phyloP scores from a whole-genome alignment of 1,140 invertebrate genomes.

The Drosophila leontia region DNA sequence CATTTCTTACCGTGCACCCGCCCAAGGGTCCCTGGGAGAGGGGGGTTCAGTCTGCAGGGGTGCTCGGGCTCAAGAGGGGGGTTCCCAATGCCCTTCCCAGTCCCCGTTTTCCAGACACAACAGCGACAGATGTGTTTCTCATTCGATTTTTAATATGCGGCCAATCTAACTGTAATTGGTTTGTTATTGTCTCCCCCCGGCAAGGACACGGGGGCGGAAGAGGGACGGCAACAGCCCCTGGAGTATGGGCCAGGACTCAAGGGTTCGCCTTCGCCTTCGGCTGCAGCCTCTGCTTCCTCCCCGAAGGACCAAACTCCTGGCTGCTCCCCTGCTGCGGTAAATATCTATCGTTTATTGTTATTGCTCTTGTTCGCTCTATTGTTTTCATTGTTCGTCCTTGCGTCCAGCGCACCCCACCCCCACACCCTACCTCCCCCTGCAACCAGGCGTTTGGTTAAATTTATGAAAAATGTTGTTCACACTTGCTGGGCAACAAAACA shows the following conservation, averaged over 20 bases:
- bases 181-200: constrained; percentile 81
- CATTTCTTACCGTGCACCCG: neutral
- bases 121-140: constrained; percentile 84
- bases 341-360: constrained; percentile 83
- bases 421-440: neutral
- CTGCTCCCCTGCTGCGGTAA: constrained; percentile 72
- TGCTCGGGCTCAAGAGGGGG: neutral
- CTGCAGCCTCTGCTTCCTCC: neutral
- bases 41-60: constrained; percentile 5
- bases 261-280: constrained; percentile 19
- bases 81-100: neutral
- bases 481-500: constrained; percentile 53
- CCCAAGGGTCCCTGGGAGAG: neutral
- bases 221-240: constrained; percentile 26
- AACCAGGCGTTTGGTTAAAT: constrained; percentile 70
- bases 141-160: constrained; percentile 85
- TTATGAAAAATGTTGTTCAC: constrained; percentile 85
- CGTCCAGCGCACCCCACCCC: constrained; percentile 3
- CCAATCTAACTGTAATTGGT: constrained; percentile 85
- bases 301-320: neutral
- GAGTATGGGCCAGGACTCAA: constrained; percentile 27
- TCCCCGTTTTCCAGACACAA: constrained; percentile 22
- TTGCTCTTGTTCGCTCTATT: constrained; percentile 82
- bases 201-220: constrained; percentile 43
- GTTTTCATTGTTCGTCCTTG: constrained; percentile 63